Conservation (phyloP, 2,113 vertebrate genomes). For the Balaenoptera acutorostrata region DNA sequence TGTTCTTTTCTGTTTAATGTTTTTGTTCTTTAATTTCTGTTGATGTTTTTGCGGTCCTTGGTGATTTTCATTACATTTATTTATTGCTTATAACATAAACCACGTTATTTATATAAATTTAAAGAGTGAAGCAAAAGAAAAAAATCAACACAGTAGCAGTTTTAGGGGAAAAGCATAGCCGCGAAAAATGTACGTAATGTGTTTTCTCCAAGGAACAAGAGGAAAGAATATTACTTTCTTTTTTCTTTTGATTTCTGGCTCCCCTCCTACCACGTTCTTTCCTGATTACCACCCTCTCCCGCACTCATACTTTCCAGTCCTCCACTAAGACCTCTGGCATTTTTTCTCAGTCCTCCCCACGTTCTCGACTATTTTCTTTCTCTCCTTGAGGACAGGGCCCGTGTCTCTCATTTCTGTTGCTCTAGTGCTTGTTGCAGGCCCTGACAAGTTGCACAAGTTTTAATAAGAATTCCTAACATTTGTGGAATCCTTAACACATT, state of each 20-base stretch:
- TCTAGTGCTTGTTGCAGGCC: rapidly evolving
- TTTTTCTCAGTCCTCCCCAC: not conserved
- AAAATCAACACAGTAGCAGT: not conserved
- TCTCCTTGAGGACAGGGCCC: not conserved
- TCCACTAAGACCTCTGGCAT: rapidly evolving
- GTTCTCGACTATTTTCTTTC: not conserved
- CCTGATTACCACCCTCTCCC: not conserved
- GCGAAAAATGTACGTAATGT: not conserved
- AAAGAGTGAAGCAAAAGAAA: not conserved
- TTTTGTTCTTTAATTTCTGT: not conserved
- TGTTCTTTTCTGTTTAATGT: not conserved
- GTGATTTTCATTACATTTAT: not conserved
- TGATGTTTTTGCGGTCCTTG: not conserved
- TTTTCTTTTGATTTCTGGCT: not conserved
- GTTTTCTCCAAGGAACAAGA: not conserved
- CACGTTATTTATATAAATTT: not conserved
- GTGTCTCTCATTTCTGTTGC: not conserved
- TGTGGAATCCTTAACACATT: not conserved
- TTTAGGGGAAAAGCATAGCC: not conserved
- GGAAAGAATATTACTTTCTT: not conserved
- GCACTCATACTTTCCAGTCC: rapidly evolving
- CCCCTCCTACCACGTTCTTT: not conserved
- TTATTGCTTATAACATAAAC: not conserved
- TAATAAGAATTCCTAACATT: not conserved
- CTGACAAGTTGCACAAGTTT: not conserved